Conservation (phyloP, 2,888 invertebrate species). For the Clostera curtula region DNA sequence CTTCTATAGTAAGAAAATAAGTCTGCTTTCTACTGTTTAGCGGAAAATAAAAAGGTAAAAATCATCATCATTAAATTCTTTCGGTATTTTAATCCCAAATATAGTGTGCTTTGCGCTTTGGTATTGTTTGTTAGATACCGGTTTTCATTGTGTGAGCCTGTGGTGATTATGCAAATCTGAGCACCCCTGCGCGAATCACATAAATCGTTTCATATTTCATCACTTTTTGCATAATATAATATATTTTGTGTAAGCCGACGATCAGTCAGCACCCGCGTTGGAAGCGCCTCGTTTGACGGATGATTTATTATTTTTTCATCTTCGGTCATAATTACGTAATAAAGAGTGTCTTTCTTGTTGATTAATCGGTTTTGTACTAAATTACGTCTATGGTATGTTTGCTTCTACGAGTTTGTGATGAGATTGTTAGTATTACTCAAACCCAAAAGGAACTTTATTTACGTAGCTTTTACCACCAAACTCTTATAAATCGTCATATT, state of each 20-base stretch:
- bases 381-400: too few species aligned
- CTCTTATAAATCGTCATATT: too few species aligned
- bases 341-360: constrained; percentile 7
- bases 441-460: too few species aligned
- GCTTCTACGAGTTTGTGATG: too few species aligned
- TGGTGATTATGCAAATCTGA: constrained; percentile 62
- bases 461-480: too few species aligned
- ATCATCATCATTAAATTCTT: too few species aligned
- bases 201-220: constrained; percentile 66
- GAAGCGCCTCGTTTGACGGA: constrained; percentile 41
- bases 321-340: constrained; percentile 17
- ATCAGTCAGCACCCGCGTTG: constrained; percentile 44
- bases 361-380: constrained; percentile 8
- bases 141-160: constrained; percentile 50
- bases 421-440: too few species aligned
- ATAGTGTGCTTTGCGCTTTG: too few species aligned
- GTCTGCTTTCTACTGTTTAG: too few species aligned
- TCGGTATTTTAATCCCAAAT: too few species aligned
- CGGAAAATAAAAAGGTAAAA: too few species aligned
- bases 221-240: constrained; percentile 57
- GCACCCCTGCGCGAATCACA: constrained; percentile 49
- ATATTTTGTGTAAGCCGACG: constrained; percentile 51
- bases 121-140: constrained; percentile 49
- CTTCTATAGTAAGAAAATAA: too few species aligned
- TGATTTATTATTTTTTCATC: constrained; percentile 35